phyloP scores from a whole-genome alignment of 2,888 invertebrate species.

The Rhimphoctona megacephalus region DNA sequence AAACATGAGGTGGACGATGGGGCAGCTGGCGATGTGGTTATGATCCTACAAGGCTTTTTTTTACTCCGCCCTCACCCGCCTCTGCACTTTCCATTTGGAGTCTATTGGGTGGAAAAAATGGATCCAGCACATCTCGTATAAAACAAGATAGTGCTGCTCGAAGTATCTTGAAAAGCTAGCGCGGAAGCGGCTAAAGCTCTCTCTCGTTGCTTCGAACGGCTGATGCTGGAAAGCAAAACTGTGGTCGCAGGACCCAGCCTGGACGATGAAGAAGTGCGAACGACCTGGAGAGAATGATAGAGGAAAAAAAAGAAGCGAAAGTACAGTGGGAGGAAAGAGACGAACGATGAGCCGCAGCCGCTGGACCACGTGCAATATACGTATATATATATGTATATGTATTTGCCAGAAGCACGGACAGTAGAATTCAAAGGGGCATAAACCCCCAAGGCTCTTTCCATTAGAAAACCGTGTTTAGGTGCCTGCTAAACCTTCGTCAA shows the following conservation, averaged over 20 bases:
- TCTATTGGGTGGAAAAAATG: constrained; percentile 58
- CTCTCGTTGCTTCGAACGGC: constrained; percentile 29
- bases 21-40: constrained; percentile 62
- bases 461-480: constrained; percentile 66
- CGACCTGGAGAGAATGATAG: constrained; percentile 24
- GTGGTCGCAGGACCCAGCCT: constrained; percentile 26
- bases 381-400: background rate
- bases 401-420: constrained; percentile 59
- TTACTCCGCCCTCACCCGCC: constrained; percentile 54
- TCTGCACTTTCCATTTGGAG: constrained; percentile 65
- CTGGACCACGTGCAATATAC: constrained; percentile 38
- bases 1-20: constrained; percentile 41
- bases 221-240: constrained; percentile 39
- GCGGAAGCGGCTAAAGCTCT: constrained; percentile 58
- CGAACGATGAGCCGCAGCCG: constrained; percentile 36
- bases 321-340: constrained; percentile 43
- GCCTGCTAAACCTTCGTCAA: constrained; percentile 66
- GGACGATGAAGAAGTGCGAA: constrained; percentile 48
- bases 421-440: constrained; percentile 37
- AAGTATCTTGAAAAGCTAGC: constrained; percentile 60
- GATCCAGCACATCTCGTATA: constrained; percentile 59
- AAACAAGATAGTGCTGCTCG: constrained; percentile 62
- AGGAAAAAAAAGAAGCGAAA: constrained; percentile 62
- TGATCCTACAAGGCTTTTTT: constrained; percentile 58
- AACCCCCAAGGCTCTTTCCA: constrained; percentile 61